Evolutionary conservation across 1,140 invertebrate genomes (phyloP).

Genomic region (Capitella teleta): DNA sequence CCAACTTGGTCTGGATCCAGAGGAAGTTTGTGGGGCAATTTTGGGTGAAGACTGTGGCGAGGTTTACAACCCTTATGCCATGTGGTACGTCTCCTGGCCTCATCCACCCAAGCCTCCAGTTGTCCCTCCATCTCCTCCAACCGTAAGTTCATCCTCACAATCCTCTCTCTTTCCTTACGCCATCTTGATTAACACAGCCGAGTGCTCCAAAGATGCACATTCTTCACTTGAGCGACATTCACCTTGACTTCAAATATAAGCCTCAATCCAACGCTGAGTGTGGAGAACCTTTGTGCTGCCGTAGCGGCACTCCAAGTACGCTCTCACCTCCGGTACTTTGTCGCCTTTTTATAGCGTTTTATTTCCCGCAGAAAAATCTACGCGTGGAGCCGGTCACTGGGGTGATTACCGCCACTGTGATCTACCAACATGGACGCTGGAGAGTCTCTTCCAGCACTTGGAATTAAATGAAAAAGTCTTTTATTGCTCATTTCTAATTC

Average conservation of each 20-base stretch:
- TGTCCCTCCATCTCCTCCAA: slow-evolving; percentile 17
- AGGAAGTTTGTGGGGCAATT: no score
- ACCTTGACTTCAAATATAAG: slow-evolving; percentile 64
- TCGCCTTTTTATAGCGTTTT: slow-evolving; percentile 2
- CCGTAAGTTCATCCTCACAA: slow-evolving; percentile 15
- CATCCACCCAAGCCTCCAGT: slow-evolving; percentile 25
- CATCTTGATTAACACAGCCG: slow-evolving; percentile 16
- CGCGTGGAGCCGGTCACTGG: slow-evolving; percentile 34
- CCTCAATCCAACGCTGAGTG: slow-evolving; percentile 56
- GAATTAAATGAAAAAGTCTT: slow-evolving; percentile 18
- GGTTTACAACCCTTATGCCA: neutral
- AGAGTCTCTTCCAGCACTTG: slow-evolving; percentile 41
- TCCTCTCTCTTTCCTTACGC: neutral
- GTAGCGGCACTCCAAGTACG: slow-evolving; percentile 24
- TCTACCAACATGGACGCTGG: slow-evolving; percentile 40
- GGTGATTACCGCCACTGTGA: slow-evolving; percentile 44
- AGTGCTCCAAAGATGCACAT: slow-evolving; percentile 40
- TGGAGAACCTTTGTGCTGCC: slow-evolving; percentile 65
- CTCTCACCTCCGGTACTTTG: no score
- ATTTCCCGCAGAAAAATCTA: neutral
- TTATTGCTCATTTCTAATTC: neutral
- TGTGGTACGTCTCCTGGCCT: slow-evolving; percentile 23
- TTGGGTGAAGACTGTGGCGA: no score
- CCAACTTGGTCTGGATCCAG: no score
- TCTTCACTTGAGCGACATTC: slow-evolving; percentile 67